phyloP scores from a whole-genome alignment of 2,113 vertebrate genomes.

The Canis aureus region DNA sequence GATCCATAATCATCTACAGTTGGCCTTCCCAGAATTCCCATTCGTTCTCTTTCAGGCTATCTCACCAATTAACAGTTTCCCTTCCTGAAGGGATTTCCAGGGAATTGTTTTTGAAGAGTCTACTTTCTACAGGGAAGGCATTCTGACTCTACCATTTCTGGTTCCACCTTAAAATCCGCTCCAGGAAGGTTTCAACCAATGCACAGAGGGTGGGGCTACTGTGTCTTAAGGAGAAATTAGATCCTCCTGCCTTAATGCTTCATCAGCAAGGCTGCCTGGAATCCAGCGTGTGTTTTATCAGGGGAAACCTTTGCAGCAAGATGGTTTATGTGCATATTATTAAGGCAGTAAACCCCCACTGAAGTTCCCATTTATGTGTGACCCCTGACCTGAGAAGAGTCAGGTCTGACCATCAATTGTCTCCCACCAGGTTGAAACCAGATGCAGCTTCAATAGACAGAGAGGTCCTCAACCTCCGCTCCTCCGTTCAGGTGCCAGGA shows the following conservation, averaged over 20 bases:
- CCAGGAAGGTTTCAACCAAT: neutral
- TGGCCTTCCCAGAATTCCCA: conserved; percentile 29
- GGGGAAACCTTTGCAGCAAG: conserved; percentile 38
- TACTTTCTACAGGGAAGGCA: neutral
- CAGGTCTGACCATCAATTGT: neutral
- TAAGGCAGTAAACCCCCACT: neutral
- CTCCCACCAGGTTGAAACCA: neutral
- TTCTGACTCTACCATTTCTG: conserved; percentile 13
- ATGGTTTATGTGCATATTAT: neutral
- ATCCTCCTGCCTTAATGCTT: conserved; percentile 4
- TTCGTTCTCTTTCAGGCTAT: conserved; percentile 48
- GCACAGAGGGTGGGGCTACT: neutral
- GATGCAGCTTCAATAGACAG: neutral
- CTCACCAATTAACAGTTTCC: conserved; percentile 27
- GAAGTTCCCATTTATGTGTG: neutral
- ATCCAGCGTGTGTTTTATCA: conserved; percentile 39
- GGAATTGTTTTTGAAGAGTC: neutral
- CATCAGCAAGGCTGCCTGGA: conserved; percentile 50
- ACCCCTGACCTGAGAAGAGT: neutral
- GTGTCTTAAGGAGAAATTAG: conserved; percentile 59
- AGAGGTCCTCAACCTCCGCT: neutral
- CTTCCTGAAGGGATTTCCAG: neutral
- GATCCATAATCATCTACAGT: neutral
- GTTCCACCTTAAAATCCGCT: conserved; percentile 60
- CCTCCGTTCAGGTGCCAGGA: neutral